Percentiles rank a stretch among this genome's conserved stretches.
Conservation (phyloP, 1,140 invertebrate genomes). For the Meloidogyne chitwoodi region DNA sequence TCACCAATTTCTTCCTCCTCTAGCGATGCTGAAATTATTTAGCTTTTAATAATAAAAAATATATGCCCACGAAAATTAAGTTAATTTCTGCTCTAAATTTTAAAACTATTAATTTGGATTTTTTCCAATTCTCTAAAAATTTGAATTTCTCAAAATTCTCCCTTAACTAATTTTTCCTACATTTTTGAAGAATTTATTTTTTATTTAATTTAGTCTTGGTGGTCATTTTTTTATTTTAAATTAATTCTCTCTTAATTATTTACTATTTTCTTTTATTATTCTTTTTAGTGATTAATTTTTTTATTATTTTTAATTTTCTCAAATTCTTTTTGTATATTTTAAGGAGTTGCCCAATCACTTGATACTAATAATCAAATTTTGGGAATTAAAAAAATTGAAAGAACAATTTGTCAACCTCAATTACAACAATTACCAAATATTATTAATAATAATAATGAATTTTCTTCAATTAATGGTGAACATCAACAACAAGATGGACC, state of each 20-base stretch:
- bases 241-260: too few relatives aligned
- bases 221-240: too few relatives aligned
- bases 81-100: too few relatives aligned
- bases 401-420: neutral
- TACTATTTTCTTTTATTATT: neutral
- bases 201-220: too few relatives aligned
- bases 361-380: neutral
- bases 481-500: neutral
- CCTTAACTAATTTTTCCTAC: too few relatives aligned
- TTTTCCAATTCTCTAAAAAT: too few relatives aligned
- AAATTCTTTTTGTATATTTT: neutral
- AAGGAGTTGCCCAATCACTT: neutral
- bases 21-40: conserved; percentile 23
- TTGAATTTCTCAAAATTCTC: too few relatives aligned
- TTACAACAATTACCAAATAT: neutral
- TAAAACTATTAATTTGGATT: too few relatives aligned
- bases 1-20: conserved; percentile 2
- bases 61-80: neutral
- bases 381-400: neutral
- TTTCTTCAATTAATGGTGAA: too few relatives aligned
- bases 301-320: too few relatives aligned
- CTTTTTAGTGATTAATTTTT: neutral
- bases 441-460: neutral
- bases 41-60: too few relatives aligned
- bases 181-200: too few relatives aligned